Evolutionary conservation across 2,888 invertebrate species (phyloP), one percentile per base, ranked within the genome.

Genomic region (Microplitis deprimator): DNA sequence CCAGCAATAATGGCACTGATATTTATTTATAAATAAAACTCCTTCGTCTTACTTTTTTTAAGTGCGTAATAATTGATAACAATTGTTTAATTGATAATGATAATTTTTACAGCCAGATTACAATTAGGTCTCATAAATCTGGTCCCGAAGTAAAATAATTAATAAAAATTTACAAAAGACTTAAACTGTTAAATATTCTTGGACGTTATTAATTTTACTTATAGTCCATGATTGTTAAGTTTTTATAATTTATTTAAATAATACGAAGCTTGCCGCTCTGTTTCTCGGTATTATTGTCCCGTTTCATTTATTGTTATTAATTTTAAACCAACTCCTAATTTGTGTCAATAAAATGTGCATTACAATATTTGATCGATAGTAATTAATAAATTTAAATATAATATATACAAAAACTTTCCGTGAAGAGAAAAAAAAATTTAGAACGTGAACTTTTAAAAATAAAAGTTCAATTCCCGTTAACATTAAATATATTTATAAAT

Each of bases 141-240:
- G 68, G 68, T 68, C 68, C 41, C 68, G 8, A 17, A 68, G 5
- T 41, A 39, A 41, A 68, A 68, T 68, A 50, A 68, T 68, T 20
- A 68, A 41, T 17, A 41, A 68, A 68, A 68, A 17, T 41, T 68
- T 20, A 17, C 40, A 41, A 68, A 13, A 41, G 39, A 41, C 17
- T 10, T 40, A n/a, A 39, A 68, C 16, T 40, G 13, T 40, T 40
- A 16, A 40, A 16, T 38, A 65, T 38, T 40, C 16, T 68, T 50
- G 50, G 50, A 50, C 50, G 8, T 50, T 8, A 13, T 13, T 50
- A 13, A 13, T 13, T 50, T 13, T 13, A 29, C 29, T 29, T 29
- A 29, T 50, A 50, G 50, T 50, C 50, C 50, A 5, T 50, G 8
- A 50, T 50, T 50, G 8, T 50, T 50, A 50, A 50, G 10, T 50